Conservation (phyloP, 2,888 invertebrate genomes). For the Eupithecia subfuscata region DNA sequence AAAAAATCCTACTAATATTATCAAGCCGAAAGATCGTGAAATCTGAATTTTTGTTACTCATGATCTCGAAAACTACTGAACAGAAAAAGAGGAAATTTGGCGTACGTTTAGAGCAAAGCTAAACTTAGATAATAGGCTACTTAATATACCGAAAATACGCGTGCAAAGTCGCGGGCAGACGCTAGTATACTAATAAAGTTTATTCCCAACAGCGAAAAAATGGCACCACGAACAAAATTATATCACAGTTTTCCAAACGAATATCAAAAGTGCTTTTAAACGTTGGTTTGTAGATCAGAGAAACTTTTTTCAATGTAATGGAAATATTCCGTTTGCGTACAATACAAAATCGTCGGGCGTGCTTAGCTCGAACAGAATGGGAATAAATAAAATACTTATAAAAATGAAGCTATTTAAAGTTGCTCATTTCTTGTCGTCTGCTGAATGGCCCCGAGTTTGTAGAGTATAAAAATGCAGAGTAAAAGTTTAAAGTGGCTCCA, state of each 20-base stretch:
- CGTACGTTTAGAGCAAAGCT: no score
- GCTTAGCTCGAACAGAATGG: conserved; percentile 30
- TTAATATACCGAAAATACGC: no score
- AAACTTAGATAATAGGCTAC: no score
- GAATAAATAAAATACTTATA: conserved; percentile 41
- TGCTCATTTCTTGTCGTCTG: conserved; percentile 49
- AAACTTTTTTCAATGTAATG: conserved; percentile 23
- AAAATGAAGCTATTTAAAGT: conserved; percentile 49
- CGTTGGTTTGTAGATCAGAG: conserved; percentile 6
- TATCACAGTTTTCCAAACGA: neutral
- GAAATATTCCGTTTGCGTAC: conserved; percentile 27
- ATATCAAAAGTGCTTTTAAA: neutral
- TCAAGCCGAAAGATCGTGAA: no score
- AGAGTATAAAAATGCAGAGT: conserved; percentile 52
- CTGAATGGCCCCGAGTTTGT: conserved; percentile 48
- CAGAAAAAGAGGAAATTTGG: no score
- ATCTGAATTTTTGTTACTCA: no score
- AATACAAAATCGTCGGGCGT: conserved; percentile 29
- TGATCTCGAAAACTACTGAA: no score
- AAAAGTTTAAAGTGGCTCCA: conserved; percentile 63
- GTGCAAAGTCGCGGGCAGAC: no score
- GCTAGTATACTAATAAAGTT: no score
- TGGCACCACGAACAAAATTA: neutral
- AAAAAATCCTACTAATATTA: no score
- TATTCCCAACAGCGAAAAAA: neutral